phyloP scores from a whole-genome alignment of 2,797 vertebrate genomes.

The Arrhamphus sclerolepis region DNA sequence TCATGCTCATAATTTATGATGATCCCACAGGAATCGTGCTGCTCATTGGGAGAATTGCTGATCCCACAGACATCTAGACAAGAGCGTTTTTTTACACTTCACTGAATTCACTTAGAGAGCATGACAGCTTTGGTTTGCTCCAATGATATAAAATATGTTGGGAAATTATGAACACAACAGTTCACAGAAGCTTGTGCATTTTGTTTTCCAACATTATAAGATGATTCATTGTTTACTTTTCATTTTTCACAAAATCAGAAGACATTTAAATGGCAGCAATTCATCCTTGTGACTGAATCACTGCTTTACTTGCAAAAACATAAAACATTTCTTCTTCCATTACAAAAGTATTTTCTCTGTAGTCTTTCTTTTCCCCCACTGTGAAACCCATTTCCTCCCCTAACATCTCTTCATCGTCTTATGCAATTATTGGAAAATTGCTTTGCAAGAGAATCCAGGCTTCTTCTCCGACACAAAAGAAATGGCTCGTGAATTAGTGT shows the following conservation, averaged over 20 bases:
- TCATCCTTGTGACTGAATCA: constrained; percentile 36
- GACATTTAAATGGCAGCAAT: constrained; percentile 40
- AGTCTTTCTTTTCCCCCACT: constrained; percentile 17
- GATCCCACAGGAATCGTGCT: constrained; percentile 54
- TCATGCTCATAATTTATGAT: constrained; percentile 82
- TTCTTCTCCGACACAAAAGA: constrained; percentile 19
- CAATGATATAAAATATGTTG: background rate
- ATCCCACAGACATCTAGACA: constrained; percentile 34
- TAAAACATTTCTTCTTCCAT: constrained; percentile 43
- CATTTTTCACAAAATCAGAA: constrained; percentile 39
- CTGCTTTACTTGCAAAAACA: constrained; percentile 30
- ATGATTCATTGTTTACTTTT: constrained; percentile 45
- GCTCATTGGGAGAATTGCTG: constrained; percentile 37
- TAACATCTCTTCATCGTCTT: constrained; percentile 39
- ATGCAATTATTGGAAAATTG: constrained; percentile 49
- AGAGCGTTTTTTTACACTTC: constrained; percentile 1
- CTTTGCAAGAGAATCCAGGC: constrained; percentile 17
- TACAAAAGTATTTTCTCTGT: constrained; percentile 46
- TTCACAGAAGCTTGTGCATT: constrained; percentile 10
- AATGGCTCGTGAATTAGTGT: constrained; percentile 12
- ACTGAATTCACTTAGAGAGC: background rate
- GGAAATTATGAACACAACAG: background rate
- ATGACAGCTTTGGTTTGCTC: background rate
- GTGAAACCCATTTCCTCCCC: constrained; percentile 29
- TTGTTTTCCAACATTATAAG: constrained; percentile 22